phyloP scores from a whole-genome alignment of 2,888 invertebrate genomes.

The Macropis europaea region DNA sequence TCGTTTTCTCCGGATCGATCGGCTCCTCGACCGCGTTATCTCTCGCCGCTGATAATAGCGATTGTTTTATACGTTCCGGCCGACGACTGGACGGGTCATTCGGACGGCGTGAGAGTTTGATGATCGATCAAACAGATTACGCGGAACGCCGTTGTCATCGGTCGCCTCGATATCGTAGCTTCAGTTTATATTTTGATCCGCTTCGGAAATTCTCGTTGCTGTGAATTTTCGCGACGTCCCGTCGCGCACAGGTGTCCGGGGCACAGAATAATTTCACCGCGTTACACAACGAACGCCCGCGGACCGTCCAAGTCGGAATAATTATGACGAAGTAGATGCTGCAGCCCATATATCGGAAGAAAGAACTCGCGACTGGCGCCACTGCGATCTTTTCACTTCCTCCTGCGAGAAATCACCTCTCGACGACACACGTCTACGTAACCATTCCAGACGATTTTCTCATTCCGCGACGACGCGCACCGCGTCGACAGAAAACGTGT shows the following conservation, averaged over 20 bases:
- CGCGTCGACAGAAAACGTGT: conserved; percentile 8
- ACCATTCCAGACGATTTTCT: conserved; percentile 42
- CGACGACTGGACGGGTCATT: conserved; percentile 5
- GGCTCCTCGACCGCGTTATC: conserved; percentile 32
- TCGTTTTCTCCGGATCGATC: conserved; percentile 33
- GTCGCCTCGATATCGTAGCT: neutral
- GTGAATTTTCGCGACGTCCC: neutral
- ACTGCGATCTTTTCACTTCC: conserved; percentile 38
- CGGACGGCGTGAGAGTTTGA: conserved; percentile 1
- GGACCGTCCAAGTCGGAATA: neutral
- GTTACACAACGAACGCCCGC: conserved; percentile 11
- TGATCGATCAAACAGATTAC: conserved; percentile 25
- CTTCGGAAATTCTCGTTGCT: neutral
- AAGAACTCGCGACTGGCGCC: conserved; percentile 30
- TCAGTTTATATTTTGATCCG: conserved; percentile 9
- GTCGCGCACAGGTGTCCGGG: neutral
- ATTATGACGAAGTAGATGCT: conserved; percentile 12
- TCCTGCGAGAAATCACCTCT: conserved; percentile 43
- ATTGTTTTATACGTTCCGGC: conserved; percentile 32
- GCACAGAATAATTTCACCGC: neutral
- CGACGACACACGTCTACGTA: conserved; percentile 37
- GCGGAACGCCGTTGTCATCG: conserved; percentile 7
- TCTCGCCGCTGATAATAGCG: conserved; percentile 30
- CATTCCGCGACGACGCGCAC: neutral
- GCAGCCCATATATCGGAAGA: neutral